Evolutionary conservation across 2,888 invertebrate species (phyloP), one percentile per base, ranked within the genome.

Genomic region (Leptura quadrifasciata): DNA sequence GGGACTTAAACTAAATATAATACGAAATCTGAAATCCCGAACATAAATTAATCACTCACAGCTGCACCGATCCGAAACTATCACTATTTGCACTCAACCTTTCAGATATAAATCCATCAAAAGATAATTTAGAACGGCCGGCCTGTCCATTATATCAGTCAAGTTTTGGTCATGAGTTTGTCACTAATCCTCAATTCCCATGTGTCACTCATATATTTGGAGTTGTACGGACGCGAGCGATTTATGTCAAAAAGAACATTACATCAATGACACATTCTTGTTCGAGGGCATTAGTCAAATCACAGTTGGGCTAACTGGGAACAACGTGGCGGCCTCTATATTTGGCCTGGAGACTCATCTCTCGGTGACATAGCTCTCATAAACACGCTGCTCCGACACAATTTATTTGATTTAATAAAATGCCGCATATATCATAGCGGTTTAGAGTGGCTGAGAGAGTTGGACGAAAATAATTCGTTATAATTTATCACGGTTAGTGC

Each of bases 361-460:
- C 74, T 47, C 47, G 75, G 76, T 81, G 81, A 81, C 81, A 80
- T 76, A 75, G 74, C 17, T 74, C 76, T 80, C 80, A 81, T 81
- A 81, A 81, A 81, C 81, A 80, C 74, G 74, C 79, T 74, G 72
- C 68, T 70, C 76, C 68, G 81, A 76, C 79, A 76, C 78, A 77
- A 80, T 82, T 82, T 81, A 80, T 82, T 81, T 76, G 80, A 82
- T 82, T 81, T 81, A 81, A 80, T 81, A 80, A 79, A 80, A 80
- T 80, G 73, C 77, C 74, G 79, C 79, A 76, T 81, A 78, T 57
- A 79, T 82, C 82, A 79, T 74, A 39, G 77, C 74, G 78, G 76
- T 79, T 80, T 80, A 24, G 21, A 15, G 21, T 65, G 65, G 65
- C 47, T 24, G 35, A 47, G 65, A 65, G 17, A 4, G 65, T 17